Conservation (phyloP, 2,888 invertebrate genomes). For the Pristionchus entomophagus region DNA sequence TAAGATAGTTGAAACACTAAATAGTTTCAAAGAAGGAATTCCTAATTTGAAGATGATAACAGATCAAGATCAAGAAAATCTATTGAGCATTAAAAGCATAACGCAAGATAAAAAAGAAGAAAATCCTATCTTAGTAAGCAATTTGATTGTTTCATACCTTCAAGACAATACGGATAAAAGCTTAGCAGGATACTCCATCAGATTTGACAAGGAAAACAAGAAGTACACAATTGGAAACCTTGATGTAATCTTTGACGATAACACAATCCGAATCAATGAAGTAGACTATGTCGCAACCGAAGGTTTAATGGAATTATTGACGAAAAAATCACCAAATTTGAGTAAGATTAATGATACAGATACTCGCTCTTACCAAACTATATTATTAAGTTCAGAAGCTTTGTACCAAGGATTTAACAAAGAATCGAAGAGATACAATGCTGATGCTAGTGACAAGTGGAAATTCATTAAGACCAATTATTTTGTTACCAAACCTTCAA, state of each 20-base stretch:
- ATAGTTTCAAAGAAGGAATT: constrained; percentile 53
- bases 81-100: background rate
- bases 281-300: constrained; percentile 52
- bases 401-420: constrained; percentile 60
- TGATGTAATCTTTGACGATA: constrained; percentile 56
- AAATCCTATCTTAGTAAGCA: constrained; percentile 52
- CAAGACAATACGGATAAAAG: constrained; percentile 60
- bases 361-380: constrained; percentile 56
- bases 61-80: background rate
- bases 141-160: constrained; percentile 58
- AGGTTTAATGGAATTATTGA: constrained; percentile 62
- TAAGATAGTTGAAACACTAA: constrained; percentile 62
- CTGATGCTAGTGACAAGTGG: constrained; percentile 64
- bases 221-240: constrained; percentile 60
- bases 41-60: background rate
- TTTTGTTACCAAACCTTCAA: constrained; percentile 50
- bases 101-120: constrained; percentile 11
- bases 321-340: constrained; percentile 60
- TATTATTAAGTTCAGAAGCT: constrained; percentile 60
- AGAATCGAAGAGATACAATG: constrained; percentile 58
- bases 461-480: constrained; percentile 60
- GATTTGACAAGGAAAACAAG: constrained; percentile 43
- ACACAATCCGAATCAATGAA: constrained; percentile 54
- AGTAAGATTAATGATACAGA: constrained; percentile 51
- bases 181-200: constrained; percentile 61